Evolutionary conservation across 2,113 vertebrate genomes (phyloP).

Genomic region (Coturnix japonica): DNA sequence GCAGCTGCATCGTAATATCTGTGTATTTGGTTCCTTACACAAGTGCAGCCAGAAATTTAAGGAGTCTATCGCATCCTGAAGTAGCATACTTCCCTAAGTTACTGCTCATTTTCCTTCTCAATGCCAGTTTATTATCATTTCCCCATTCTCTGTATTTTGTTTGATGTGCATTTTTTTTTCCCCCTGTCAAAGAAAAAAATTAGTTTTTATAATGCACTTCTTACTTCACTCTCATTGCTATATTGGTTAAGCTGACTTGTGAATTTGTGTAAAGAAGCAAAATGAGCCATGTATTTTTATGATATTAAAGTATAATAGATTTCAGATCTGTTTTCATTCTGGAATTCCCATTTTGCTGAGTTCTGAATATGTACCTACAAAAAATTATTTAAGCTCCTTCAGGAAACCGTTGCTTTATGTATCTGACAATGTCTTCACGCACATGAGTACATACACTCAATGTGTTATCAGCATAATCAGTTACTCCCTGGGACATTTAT

Average conservation of each 20-base stretch:
- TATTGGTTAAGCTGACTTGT: neutral
- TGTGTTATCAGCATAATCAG: neutral
- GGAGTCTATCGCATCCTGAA: neutral
- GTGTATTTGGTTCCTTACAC: neutral
- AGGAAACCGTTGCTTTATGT: neutral
- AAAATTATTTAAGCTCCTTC: neutral
- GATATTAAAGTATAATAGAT: neutral
- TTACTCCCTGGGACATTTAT: neutral
- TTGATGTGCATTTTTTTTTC: neutral
- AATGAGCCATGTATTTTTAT: neutral
- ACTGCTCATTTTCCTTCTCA: neutral
- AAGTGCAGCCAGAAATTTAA: neutral
- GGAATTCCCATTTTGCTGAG: neutral
- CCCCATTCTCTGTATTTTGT: neutral
- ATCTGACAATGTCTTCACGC: neutral
- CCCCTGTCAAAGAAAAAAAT: neutral
- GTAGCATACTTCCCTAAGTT: neutral
- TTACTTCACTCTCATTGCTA: neutral
- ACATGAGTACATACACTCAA: neutral
- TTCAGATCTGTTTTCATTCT: neutral
- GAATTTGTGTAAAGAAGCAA: neutral
- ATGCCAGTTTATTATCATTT: neutral
- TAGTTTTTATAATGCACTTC: accelerated
- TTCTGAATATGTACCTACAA: neutral
- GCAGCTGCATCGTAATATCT: neutral